Evolutionary conservation across 2,113 vertebrate genomes (phyloP), one percentile per base, ranked within the genome.

Genomic region (Chaetura pelagica): DNA sequence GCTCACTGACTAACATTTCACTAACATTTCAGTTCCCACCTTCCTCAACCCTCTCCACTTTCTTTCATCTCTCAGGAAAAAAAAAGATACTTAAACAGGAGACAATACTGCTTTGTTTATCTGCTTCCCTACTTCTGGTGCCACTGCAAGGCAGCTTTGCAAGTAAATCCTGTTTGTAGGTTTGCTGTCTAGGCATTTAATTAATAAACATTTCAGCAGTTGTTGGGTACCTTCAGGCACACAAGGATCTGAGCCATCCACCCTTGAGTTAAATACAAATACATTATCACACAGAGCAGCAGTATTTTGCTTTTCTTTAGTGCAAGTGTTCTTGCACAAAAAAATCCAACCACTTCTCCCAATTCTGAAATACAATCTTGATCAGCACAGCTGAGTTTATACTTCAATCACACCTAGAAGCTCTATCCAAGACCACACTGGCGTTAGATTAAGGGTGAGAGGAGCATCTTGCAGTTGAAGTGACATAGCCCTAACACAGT

Each of bases 21-120:
- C 46, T 18, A 44, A 35, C 67, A 63, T 72, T 80, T 80, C 34
- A 44, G 14, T 18, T 92, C 30, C 15, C 40, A 90, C 29, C 14
- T 13, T 80, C 55, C 67, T 89, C 84, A 81, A 89, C 38, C 35
- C 38, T 84, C 90, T 85, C 82, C 62, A 94, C 89, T 38, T 96
- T 13, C 93, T 80, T 69, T 94, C 42, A 73, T 29, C 59, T 32
- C 24, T 63, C 55, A 30, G 40, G 40, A 42, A 27, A 15, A 57
- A 44, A n/a, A 34, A n/a, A 12, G 6, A n/a, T 3, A 63, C 9
- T 12, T 10, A 62, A 81, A 24, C 20, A 61, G 26, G 6, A 90
- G 32, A 78, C 24, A 62, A 49, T 18, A 34, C 15, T 46, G 9
- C 72, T 84, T 85, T 91, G n/a, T 82, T 6, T 20, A 44, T 23